Evolutionary conservation across 2,113 vertebrate species (phyloP).

Genomic region (Anser cygnoides): DNA sequence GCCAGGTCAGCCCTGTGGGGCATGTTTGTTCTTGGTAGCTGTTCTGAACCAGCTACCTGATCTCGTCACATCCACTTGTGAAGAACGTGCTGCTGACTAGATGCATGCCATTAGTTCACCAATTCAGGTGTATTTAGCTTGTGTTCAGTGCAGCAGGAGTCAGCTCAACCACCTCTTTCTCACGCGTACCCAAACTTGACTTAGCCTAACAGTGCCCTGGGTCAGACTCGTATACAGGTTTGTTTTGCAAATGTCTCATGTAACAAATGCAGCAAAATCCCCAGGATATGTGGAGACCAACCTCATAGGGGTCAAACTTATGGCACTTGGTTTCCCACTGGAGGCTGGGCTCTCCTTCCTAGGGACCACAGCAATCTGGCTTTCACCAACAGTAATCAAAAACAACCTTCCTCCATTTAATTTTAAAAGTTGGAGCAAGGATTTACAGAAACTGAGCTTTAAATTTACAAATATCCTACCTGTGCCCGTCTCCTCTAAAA

Average conservation of each 20-base stretch:
- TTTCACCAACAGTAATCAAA: not conserved
- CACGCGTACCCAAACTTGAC: fast-evolving
- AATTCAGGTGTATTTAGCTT: not conserved
- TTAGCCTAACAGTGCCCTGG: not conserved
- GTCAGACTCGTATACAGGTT: not conserved
- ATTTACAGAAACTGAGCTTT: not conserved
- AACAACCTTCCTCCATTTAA: not conserved
- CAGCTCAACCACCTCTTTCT: not conserved
- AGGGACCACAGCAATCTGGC: fast-evolving
- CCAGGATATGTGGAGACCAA: not conserved
- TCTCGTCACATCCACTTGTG: not conserved
- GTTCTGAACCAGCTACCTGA: not conserved
- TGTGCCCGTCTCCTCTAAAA: not conserved
- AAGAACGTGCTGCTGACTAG: not conserved
- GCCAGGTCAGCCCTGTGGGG: not conserved
- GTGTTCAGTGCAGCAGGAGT: not conserved
- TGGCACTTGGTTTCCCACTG: not conserved
- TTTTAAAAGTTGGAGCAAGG: not conserved
- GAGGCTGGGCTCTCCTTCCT: not conserved
- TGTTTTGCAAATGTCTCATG: not conserved
- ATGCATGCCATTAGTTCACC: fast-evolving
- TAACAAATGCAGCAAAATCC: not conserved
- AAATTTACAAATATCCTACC: not conserved
- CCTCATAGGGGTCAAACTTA: not conserved
- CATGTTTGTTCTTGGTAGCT: not conserved